Conservation (phyloP, 2,888 invertebrate species). For the Mactromeris polynyma region DNA sequence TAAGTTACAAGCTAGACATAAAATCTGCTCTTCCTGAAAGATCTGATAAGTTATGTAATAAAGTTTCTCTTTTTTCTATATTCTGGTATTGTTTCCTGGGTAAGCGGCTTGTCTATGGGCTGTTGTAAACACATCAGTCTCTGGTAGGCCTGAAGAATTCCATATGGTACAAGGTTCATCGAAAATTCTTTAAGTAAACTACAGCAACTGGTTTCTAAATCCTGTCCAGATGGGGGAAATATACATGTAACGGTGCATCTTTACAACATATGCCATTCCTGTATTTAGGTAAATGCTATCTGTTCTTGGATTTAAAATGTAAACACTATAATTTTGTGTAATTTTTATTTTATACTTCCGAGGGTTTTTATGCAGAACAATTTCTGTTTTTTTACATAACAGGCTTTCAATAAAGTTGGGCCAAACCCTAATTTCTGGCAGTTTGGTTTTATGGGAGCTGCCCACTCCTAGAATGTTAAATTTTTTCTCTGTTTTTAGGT, state of each 20-base stretch:
- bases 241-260: neutral
- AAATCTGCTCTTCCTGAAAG: neutral
- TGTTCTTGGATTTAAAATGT: neutral
- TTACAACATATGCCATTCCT: constrained; percentile 1
- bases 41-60: neutral
- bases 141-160: neutral
- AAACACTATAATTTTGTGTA: neutral
- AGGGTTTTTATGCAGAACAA: neutral
- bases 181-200: neutral
- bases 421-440: too few relatives aligned
- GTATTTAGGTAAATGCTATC: constrained; percentile 5
- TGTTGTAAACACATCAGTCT: neutral
- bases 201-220: neutral
- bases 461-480: too few relatives aligned
- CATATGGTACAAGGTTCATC: neutral
- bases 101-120: neutral
- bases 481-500: neutral
- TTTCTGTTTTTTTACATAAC: too few relatives aligned
- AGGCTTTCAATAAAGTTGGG: too few relatives aligned
- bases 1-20: neutral
- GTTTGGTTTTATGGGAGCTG: too few relatives aligned
- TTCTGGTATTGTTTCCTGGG: neutral
- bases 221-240: neutral
- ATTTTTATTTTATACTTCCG: neutral
- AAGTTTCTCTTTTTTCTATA: neutral